A percentile compares a stretch with the other conserved stretches of the same genome.
phyloP scores from a whole-genome alignment of 2,888 invertebrate species.

The Lasioglossum marginatum region DNA sequence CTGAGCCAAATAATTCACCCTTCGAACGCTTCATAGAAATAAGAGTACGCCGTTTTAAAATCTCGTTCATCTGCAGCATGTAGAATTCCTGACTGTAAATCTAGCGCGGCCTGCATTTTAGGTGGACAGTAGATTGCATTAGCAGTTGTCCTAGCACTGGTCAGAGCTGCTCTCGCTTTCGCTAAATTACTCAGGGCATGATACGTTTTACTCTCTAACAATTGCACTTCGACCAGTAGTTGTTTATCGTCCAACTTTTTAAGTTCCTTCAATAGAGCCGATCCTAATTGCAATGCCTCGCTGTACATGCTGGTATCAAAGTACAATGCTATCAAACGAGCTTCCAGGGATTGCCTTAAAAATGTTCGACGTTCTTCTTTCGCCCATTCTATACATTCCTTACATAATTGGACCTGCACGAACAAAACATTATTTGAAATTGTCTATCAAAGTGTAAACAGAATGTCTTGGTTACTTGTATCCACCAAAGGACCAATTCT shows the following conservation, averaged over 20 bases:
- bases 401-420: conserved; percentile 90
- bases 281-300: conserved; percentile 93
- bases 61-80: conserved; percentile 99
- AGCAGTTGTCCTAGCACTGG: conserved; percentile 99
- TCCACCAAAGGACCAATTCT: not conserved
- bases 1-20: conserved; percentile 87
- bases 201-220: conserved; percentile 99
- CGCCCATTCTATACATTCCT: conserved; percentile 99
- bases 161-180: conserved; percentile 97
- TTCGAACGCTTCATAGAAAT: conserved; percentile 99
- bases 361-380: conserved; percentile 99
- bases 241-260: conserved; percentile 99
- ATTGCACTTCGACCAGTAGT: conserved; percentile 98
- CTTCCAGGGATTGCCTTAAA: conserved; percentile 97
- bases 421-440: not conserved
- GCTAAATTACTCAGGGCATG: conserved; percentile 98
- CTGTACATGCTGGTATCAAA: conserved; percentile 96
- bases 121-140: conserved; percentile 99
- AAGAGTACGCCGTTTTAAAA: conserved; percentile 99
- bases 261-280: conserved; percentile 95
- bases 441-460: not conserved
- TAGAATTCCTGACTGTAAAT: conserved; percentile 98
- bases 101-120: conserved; percentile 98
- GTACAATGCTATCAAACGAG: conserved; percentile 97
- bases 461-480: not conserved